phyloP scores from a whole-genome alignment of 2,113 vertebrate genomes.

The Plecotus auritus region DNA sequence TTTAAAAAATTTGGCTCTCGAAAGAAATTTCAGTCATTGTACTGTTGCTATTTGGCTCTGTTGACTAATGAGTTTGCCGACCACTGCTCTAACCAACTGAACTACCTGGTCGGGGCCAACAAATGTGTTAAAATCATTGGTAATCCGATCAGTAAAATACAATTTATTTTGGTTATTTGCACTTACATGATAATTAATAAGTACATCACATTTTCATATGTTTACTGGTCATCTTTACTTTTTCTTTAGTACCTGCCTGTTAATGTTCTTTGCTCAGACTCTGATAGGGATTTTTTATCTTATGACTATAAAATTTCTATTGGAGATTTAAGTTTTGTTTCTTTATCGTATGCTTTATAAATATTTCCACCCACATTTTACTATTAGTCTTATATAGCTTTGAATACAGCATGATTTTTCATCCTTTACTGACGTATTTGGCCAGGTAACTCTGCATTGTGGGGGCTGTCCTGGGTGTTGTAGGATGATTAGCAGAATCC shows the following conservation, averaged over 20 bases:
- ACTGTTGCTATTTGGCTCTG: too few relatives aligned
- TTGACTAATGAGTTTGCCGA: too few relatives aligned
- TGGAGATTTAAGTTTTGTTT: not conserved
- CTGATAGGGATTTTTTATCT: not conserved
- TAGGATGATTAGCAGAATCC: not conserved
- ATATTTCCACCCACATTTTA: not conserved
- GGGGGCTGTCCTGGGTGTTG: not conserved
- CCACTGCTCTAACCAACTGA: not conserved
- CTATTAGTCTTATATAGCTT: not conserved
- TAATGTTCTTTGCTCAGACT: not conserved
- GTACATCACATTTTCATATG: not conserved
- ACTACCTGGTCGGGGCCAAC: not conserved
- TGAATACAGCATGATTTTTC: not conserved
- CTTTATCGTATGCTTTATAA: not conserved
- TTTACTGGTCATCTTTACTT: not conserved
- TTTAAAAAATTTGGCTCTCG: too few relatives aligned
- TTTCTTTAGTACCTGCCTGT: not conserved
- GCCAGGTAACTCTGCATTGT: not conserved
- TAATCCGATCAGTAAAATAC: not conserved
- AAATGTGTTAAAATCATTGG: not conserved
- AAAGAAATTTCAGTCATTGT: too few relatives aligned
- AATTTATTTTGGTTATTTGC: not conserved
- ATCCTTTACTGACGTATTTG: not conserved
- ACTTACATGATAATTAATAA: not conserved
- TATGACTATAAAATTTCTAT: not conserved